Base-by-base conservation (phyloP, 1,140 invertebrate species). In the Listronotus oregonensis region DNA sequence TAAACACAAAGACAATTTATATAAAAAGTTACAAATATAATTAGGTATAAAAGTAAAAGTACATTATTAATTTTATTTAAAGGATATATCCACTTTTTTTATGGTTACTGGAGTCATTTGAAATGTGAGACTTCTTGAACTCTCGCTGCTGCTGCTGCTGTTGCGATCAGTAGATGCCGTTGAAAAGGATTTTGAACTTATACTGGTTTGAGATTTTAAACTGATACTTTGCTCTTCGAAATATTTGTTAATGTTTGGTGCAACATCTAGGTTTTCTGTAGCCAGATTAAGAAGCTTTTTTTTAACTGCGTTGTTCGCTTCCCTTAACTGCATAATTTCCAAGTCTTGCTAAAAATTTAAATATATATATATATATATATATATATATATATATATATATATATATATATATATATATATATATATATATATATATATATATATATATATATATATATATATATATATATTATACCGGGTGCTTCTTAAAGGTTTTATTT, bases 231-330 rank as follows among this genome's bases (percentile, higher is more conserved):
- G 57, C 42, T 73, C 70, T 15, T 39, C 51, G 10, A 60, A 42
- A 44, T 73, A 73, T 43, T 57, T 59, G 9, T 59, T 71, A 9
- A 77, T 66, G 18, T 67, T 12, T 12, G 56, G 78, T 58, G 10
- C 74, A 70, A 70, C 73, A 65, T 71, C 76, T 32, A 69, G 62
- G 69, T 72, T 67, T 50, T 77, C 69, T 21, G 60, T 69, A 15
- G 67, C 71, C 58, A 82, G 72, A 47, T 81, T 79, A 7, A 71
- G 55, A 8, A 84, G 46, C 50, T 78, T 67, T 44, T 81, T 78
- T 3, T 82, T 52, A 0, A 74, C 77, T 58, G 71, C 75, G 11
- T 71, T 72, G 63, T 83, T 79, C 1, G 64, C 66, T 6, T 77
- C 73, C 64, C 72, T 62, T 17, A 79, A 46, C 52, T 76, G 74